Conservation (phyloP, 2,888 invertebrate species). For the Cynaeus angustus region DNA sequence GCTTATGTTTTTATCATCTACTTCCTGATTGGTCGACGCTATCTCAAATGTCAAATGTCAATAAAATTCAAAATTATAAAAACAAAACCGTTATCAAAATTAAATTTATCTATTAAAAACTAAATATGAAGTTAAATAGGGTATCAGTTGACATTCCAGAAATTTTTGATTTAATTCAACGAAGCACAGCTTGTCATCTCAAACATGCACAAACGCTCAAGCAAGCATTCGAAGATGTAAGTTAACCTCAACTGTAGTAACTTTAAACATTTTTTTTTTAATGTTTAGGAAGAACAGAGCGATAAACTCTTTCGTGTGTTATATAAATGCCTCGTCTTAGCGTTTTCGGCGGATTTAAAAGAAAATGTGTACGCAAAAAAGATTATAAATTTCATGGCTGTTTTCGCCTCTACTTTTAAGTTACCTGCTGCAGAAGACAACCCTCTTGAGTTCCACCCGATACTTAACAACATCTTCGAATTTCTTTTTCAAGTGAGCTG, state of each 20-base stretch:
- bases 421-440: neutral
- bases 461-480: conserved; percentile 10
- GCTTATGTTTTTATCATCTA: too few relatives aligned
- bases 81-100: too few relatives aligned
- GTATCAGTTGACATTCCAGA: neutral
- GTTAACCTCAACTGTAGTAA: conserved; percentile 11
- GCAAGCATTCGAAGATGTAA: conserved; percentile 15
- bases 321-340: neutral
- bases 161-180: conserved; percentile 13
- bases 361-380: conserved; percentile 3
- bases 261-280: neutral
- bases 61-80: too few relatives aligned
- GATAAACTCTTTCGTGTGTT: neutral
- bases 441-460: neutral
- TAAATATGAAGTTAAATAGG: too few relatives aligned
- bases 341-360: neutral
- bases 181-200: conserved; percentile 19
- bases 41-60: too few relatives aligned
- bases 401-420: neutral
- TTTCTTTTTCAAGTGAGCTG: conserved; percentile 10
- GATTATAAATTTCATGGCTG: conserved; percentile 6
- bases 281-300: neutral
- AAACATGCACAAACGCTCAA: conserved; percentile 1
- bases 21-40: too few relatives aligned
- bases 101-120: too few relatives aligned